These are phyloP conservation scores for Norana najaformis DNA, from an alignment of 2,888 invertebrate genomes.

Conservation along the genomic window DNA sequence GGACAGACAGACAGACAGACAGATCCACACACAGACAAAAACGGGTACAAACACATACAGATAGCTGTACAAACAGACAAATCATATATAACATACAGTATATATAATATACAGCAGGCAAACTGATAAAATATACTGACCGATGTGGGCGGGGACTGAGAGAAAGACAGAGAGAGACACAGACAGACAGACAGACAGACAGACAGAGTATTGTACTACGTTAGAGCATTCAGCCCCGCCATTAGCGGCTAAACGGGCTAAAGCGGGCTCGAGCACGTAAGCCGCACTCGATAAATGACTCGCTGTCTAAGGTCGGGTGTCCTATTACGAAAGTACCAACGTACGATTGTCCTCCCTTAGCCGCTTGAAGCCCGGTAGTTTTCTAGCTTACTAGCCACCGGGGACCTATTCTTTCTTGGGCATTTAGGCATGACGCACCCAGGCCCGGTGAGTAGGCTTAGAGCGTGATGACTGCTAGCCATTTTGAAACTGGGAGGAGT, in stretches of 20 bases:
- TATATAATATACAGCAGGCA: neutral
- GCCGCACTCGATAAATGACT: neutral
- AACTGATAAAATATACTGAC: neutral
- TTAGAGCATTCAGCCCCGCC: neutral
- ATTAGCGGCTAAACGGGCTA: neutral
- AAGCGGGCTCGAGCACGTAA: neutral
- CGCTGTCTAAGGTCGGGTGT: neutral
- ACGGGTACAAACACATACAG: no score
- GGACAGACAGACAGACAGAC: no score
- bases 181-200: neutral
- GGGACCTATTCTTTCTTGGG: neutral
- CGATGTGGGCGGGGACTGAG: neutral
- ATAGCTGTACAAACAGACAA: no score
- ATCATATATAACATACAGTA: no score
- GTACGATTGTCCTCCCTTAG: neutral
- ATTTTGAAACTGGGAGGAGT: neutral
- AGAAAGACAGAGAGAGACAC: neutral
- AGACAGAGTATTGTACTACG: neutral
- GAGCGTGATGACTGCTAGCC: neutral
- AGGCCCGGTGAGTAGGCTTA: neutral
- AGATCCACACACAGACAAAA: no score
- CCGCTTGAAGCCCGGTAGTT: neutral
- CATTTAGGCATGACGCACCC: neutral
- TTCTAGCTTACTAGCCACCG: neutral
- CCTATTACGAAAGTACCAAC: neutral